These are phyloP conservation scores for Drosophila mojavensis DNA, from an alignment of 1,140 invertebrate genomes.

Conservation along the genomic window DNA sequence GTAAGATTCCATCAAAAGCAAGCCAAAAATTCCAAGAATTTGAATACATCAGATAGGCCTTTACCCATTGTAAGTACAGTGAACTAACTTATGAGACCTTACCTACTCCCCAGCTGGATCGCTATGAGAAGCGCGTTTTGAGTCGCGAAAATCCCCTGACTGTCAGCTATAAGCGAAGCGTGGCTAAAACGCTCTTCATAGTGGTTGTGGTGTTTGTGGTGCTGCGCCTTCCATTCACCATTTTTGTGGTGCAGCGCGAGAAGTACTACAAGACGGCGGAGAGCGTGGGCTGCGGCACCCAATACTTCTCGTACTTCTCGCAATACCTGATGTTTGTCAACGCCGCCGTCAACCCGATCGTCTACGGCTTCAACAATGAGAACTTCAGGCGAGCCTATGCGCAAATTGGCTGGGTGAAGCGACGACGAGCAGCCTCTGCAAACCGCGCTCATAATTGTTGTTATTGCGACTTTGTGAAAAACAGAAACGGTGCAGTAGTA, in stretches of 20 bases:
- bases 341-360: constrained; percentile 89
- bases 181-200: constrained; percentile 89
- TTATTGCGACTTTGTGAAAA: constrained; percentile 62
- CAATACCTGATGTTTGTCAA: constrained; percentile 89
- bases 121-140: constrained; percentile 86
- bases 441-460: constrained; percentile 35
- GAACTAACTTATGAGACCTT: not conserved
- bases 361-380: constrained; percentile 90
- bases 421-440: constrained; percentile 14
- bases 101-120: constrained; percentile 83
- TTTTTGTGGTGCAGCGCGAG: constrained; percentile 87
- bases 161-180: constrained; percentile 87
- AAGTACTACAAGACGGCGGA: constrained; percentile 77
- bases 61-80: too few relatives aligned
- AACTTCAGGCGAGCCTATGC: constrained; percentile 87
- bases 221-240: constrained; percentile 89
- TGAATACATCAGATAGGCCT: too few relatives aligned
- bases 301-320: constrained; percentile 87
- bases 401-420: constrained; percentile 61
- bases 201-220: constrained; percentile 88
- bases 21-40: too few relatives aligned
- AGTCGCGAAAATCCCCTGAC: constrained; percentile 85
- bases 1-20: too few relatives aligned
- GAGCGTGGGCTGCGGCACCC: constrained; percentile 85
- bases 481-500: not conserved